phyloP scores from a whole-genome alignment of 2,888 invertebrate genomes.

The Drosophila quinaria region DNA sequence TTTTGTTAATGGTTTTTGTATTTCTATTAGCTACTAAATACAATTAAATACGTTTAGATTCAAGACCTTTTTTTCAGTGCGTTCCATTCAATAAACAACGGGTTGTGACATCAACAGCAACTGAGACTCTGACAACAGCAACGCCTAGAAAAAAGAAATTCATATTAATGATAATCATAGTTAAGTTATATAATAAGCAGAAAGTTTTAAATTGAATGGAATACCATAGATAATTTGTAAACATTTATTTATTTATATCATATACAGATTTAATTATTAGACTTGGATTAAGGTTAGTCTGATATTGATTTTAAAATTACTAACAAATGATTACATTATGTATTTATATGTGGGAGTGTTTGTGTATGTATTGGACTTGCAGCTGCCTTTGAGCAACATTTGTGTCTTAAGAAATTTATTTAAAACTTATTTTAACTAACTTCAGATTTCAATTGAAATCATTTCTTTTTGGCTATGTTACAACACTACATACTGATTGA shows the following conservation, averaged over 20 bases:
- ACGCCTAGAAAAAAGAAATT: conserved; percentile 74
- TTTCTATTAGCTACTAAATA: conserved; percentile 21
- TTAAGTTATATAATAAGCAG: neutral
- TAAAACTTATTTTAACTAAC: conserved; percentile 57
- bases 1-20: conserved; percentile 22
- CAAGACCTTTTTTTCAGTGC: conserved; percentile 21
- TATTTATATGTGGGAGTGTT: neutral
- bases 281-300: conserved; percentile 36
- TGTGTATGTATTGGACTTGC: conserved; percentile 4
- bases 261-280: conserved; percentile 45
- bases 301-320: conserved; percentile 31
- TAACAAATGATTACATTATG: conserved; percentile 29
- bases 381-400: conserved; percentile 48
- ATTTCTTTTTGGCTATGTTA: conserved; percentile 70
- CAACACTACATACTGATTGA: conserved; percentile 36
- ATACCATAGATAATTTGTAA: conserved; percentile 57
- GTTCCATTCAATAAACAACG: neutral
- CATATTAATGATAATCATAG: conserved; percentile 65
- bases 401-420: conserved; percentile 46
- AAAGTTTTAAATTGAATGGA: neutral
- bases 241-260: conserved; percentile 67
- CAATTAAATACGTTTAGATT: conserved; percentile 19
- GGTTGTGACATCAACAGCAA: conserved; percentile 7
- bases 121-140: neutral
- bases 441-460: conserved; percentile 55